Evolutionary conservation across 2,797 vertebrate genomes (phyloP).

Genomic region (Manis javanica): DNA sequence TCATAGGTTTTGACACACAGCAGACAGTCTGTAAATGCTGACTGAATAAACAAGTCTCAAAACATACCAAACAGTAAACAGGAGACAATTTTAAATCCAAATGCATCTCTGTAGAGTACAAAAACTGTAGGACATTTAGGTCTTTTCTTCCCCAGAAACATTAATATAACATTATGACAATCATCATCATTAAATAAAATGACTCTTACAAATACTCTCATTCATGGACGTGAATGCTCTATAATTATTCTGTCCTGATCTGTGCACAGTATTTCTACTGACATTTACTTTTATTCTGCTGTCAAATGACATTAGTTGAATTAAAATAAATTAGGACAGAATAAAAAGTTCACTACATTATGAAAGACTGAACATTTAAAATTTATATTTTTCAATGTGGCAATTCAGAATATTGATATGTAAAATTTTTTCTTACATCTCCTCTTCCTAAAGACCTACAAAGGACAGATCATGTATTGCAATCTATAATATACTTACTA

Average conservation of each 20-base stretch:
- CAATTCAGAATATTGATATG: constrained; percentile 8
- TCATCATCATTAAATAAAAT: not conserved
- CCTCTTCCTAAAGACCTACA: not conserved
- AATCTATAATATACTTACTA: not conserved
- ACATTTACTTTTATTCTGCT: not conserved
- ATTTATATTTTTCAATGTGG: constrained; percentile 4
- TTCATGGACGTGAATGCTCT: not conserved
- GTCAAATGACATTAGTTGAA: not conserved
- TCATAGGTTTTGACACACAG: not conserved
- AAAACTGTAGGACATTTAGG: not conserved
- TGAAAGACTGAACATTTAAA: constrained; percentile 20
- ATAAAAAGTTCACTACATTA: not conserved
- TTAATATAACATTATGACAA: not conserved
- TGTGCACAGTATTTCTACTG: not conserved
- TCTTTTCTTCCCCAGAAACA: not conserved
- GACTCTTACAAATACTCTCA: not conserved
- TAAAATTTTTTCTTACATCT: not conserved
- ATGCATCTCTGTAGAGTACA: not conserved
- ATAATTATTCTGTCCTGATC: not conserved
- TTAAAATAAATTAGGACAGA: constrained; percentile 9
- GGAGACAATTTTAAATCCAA: not conserved
- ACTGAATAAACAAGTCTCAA: not conserved
- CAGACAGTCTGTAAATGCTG: not conserved
- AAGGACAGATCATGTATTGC: not conserved
- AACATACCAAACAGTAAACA: not conserved